Evolutionary conservation across 2,113 vertebrate species (phyloP).

Genomic region (Tragelaphus buxtoni): DNA sequence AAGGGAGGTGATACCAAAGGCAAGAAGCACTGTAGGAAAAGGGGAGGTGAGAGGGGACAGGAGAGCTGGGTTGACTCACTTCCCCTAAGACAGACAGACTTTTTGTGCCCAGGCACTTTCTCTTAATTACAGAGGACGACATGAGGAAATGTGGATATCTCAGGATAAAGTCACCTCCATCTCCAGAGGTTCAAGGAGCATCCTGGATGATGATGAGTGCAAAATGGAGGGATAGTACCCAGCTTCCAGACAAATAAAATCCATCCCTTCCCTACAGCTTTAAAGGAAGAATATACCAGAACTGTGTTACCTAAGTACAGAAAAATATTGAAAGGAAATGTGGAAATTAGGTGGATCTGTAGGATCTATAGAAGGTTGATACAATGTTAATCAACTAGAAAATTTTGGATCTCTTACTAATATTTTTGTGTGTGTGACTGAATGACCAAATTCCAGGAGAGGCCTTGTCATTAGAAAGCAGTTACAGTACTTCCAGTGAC

Average conservation of each 20-base stretch:
- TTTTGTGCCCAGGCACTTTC: not conserved
- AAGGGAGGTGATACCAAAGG: not conserved
- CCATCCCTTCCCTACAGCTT: not conserved
- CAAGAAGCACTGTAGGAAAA: not conserved
- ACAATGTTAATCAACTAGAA: not conserved
- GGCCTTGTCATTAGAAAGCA: not conserved
- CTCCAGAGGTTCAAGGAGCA: not conserved
- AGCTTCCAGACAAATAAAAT: conserved; percentile 12
- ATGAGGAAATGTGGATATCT: not conserved
- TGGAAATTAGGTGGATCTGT: not conserved
- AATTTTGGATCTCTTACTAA: not conserved
- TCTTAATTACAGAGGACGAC: not conserved
- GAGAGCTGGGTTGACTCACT: not conserved
- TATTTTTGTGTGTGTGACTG: not conserved
- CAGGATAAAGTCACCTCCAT: not conserved
- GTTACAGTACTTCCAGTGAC: not conserved
- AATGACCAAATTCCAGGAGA: not conserved
- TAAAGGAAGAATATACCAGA: not conserved
- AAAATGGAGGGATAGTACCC: not conserved
- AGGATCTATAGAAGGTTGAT: not conserved
- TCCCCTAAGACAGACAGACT: not conserved
- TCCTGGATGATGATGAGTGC: not conserved
- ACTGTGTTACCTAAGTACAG: not conserved
- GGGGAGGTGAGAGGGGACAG: not conserved
- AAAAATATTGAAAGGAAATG: not conserved